These are phyloP conservation scores for Volucella bombylans DNA, from an alignment of 2,888 invertebrate genomes.

Conservation along the genomic window DNA sequence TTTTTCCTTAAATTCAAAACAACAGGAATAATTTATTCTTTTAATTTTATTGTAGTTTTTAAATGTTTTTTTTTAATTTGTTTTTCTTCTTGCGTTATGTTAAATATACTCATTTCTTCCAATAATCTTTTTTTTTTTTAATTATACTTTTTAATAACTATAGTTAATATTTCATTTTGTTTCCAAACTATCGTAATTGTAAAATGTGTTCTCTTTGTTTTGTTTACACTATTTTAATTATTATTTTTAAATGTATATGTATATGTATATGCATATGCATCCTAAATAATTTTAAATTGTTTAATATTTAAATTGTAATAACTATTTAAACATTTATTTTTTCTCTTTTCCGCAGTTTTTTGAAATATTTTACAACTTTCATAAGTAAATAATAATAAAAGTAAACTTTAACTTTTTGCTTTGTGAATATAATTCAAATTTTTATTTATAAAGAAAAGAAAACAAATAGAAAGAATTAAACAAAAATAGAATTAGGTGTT, in stretches of 20 bases:
- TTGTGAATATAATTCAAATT: conserved; percentile 9
- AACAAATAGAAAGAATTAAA: conserved; percentile 9
- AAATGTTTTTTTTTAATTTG: conserved; percentile 32
- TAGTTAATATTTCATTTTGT: conserved; percentile 47
- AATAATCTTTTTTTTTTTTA: conserved; percentile 77
- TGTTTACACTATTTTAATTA: conserved; percentile 39
- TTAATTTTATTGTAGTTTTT: conserved; percentile 68
- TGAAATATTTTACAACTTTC: conserved; percentile 51
- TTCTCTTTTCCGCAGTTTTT: conserved; percentile 5
- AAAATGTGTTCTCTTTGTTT: conserved; percentile 39
- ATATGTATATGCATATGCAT: conserved; percentile 28
- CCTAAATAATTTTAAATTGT: conserved; percentile 47
- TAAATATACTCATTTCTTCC: conserved; percentile 75
- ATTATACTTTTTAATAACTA: conserved; percentile 69
- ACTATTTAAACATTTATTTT: conserved; percentile 37
- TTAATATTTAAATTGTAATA: conserved; percentile 56
- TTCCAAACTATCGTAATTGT: conserved; percentile 59
- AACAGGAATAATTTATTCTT: conserved; percentile 63
- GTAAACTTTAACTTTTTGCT: conserved; percentile 8
- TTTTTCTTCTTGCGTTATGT: conserved; percentile 53
- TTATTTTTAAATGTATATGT: conserved; percentile 72
- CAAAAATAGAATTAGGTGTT: conserved; percentile 3
- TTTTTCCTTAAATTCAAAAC: neutral
- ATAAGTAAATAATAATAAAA: conserved; percentile 33
- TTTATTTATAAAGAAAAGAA: conserved; percentile 47